Base-by-base conservation (phyloP, 2,888 invertebrate genomes). In the Ophion ventricosus region DNA sequence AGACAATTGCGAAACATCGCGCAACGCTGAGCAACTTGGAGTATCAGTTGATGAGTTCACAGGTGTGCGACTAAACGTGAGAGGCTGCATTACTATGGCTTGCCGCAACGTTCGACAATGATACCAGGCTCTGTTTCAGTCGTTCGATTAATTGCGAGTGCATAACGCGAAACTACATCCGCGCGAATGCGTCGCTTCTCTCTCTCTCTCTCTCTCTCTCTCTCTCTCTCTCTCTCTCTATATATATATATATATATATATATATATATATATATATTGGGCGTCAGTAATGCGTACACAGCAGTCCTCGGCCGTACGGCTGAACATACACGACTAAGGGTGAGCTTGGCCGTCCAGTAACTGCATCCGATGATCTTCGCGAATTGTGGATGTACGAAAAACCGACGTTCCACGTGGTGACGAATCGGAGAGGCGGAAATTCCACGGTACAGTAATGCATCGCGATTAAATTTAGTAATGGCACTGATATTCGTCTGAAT, bases 1-100 rank as follows among this genome's bases (percentile, higher is more conserved):
- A 5, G n/a, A 5, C 54, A 57, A 25, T 82, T 82, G 77, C 73
- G 14, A 77, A 66, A 82, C 61, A 63, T 78, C 73, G 77, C 67
- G 77, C 78, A 78, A 78, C 54, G 17, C n/a, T 35, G 77, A 17
- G 82, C 66, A 20, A 35, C 67, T 5, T 4, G 49, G 49, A 61
- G n/a, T 70, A 29, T 66, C 43, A 10, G 40, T 3, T 29, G 29
- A 29, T 4, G 29, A 29, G 5, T 29, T 0, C 29, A 29, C 7
- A 29, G 5, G 29, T 29, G 29, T 29, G 29, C 4, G 29, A 29
- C 20, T 29, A 14, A 14, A 29, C 11, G 23, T 43, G 11, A 14
- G 67, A 59, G 76, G 29, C 59, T 72, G 54, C 20, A 35, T 64
- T 64, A 35, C 4, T 35, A 64, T 64, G 63, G 56, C 73, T 61